Base-by-base conservation (phyloP, 2,888 invertebrate genomes). In the Conistra vaccinii region DNA sequence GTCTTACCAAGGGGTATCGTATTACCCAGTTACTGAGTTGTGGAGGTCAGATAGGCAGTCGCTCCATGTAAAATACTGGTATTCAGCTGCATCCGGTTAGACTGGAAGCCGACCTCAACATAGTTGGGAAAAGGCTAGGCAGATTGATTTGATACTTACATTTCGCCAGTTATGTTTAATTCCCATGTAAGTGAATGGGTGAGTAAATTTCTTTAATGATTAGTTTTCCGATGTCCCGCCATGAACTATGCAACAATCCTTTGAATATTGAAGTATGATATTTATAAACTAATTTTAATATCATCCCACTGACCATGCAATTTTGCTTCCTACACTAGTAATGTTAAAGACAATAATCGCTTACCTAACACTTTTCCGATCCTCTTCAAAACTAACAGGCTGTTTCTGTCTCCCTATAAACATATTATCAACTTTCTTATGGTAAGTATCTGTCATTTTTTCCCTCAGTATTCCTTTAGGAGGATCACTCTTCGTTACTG, bases 331-430 rank as follows among this genome's bases (percentile, higher is more conserved):
- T 23, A 51, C 0, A 10, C 12, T 5, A n/a, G 5, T 32, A 45
- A n/a, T 14, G 1, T 6, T 51, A 63, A 45, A 58, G 32, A 48
- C 1, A 20, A 32, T 0, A 55, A 42, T 61, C 20, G 3, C 73
- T 77, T 55, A 96, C 96, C 96, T 93, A 1, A 98, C 98, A 90
- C 98, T 98, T 90, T 98, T 98, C 78, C 97, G 97, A 76, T 98
- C 98, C 53, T 98, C 98, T 78, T 98, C 98, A 78, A 97, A 96
- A 85, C 97, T 94, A 58, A 95, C 88, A 63, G 93, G 90, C 71
- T 94, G 92, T 67, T 90, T 93, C 3, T 91, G 88, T 70, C 90
- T 91, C 0, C 94, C 93, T 39, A 92, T 79, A 0, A 92, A 82
- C 2, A 91, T 81, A 65, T 85, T 92, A n/a, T 95, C 95, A 1